Base-by-base conservation (phyloP, 2,797 vertebrate species). In the Thunnus albacares region DNA sequence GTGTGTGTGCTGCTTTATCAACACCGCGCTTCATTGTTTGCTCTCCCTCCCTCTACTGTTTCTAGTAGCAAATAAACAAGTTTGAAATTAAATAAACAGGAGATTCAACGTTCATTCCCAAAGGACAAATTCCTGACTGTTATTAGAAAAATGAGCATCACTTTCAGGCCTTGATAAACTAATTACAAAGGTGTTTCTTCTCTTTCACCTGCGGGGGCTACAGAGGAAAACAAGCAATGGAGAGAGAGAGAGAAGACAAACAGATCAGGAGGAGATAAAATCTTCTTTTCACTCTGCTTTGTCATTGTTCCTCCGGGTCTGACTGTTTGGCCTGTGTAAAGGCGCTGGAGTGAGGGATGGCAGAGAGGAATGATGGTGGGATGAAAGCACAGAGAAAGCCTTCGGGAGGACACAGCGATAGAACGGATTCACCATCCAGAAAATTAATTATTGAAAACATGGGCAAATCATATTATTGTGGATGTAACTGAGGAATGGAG, bases 391-490 rank as follows among this genome's bases (percentile, higher is more conserved):
- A 61, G 33, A 88, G 64, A 71, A 24, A 61, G 83, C 92, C 90
- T 87, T 24, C 57, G 91, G 92, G 87, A 87, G 72, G 65, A 84
- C 1, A 53, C 38, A 30, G 62, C 22, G 82, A 85, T 83, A 68
- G 78, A 90, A 60, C 49, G 15, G 87, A 90, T 80, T 89, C 83
- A 83, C 79, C 85, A 87, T 80, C 83, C 90, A 92, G 79, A 90
- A 94, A 92, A 94, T 93, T 87, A 91, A 93, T 93, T 93, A 92
- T 91, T 93, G 92, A 93, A 91, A 92, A 91, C 87, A 89, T 47
- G 81, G 70, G 76, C 80, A 86, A 90, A 92, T 91, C 85, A 75
- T 86, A 90, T 90, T 85, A 88, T 87, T 90, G 88, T 87, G 87
- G 79, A 71, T 90, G 89, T 88, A 84, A 89, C 81, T 80, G 77